A percentile compares a stretch with the other conserved stretches of the same genome.
These are phyloP conservation scores for Excalfactoria chinensis DNA, from an alignment of 2,113 vertebrate species.

Conservation along the genomic window DNA sequence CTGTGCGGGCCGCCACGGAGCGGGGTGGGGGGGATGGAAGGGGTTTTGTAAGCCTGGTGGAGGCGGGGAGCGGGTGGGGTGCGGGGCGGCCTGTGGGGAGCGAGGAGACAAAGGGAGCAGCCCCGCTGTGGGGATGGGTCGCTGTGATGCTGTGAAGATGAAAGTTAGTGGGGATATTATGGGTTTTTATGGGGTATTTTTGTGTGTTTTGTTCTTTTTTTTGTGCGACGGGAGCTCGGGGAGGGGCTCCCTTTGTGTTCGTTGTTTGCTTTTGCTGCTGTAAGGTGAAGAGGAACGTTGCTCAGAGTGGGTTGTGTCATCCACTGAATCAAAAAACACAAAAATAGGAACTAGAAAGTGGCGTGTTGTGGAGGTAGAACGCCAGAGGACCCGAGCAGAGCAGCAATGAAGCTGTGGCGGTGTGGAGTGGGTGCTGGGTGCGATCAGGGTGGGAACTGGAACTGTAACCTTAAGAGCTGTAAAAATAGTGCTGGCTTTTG, in stretches of 20 bases:
- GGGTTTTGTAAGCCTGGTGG: too few relatives aligned
- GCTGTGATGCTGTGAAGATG: too few relatives aligned
- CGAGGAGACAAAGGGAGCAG: not conserved
- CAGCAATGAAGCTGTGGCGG: fast-evolving
- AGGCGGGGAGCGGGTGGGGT: too few relatives aligned
- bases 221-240: too few relatives aligned
- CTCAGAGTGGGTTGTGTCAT: fast-evolving
- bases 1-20: too few relatives aligned
- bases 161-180: too few relatives aligned
- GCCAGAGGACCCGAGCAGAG: not conserved
- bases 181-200: too few relatives aligned
- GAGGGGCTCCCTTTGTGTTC: not conserved
- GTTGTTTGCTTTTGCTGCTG: not conserved
- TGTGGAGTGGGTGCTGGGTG: fast-evolving
- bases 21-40: too few relatives aligned
- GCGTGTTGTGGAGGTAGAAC: not conserved
- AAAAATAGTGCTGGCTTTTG: not conserved
- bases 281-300: fast-evolving
- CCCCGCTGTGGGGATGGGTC: too few relatives aligned
- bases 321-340: not conserved
- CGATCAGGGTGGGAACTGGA: not conserved
- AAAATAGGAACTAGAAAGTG: not conserved
- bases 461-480: fast-evolving
- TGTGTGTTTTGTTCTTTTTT: too few relatives aligned
- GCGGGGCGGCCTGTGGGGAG: too few relatives aligned